phyloP scores from a whole-genome alignment of 2,888 invertebrate genomes.

The Enoplolaimus lenunculus region DNA sequence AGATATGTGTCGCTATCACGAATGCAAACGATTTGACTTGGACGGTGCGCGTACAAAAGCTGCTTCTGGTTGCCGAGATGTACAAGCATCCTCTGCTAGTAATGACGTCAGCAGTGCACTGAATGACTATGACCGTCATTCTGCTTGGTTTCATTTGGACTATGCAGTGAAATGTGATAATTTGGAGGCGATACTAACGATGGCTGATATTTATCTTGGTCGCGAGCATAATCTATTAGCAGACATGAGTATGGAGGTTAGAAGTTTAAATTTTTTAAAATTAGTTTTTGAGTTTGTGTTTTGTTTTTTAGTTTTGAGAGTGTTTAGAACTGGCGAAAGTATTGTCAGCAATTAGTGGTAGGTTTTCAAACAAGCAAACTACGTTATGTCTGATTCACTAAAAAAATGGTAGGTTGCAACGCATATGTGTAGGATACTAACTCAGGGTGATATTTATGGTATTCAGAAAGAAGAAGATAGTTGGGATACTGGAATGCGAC shows the following conservation, averaged over 20 bases:
- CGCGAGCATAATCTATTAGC: constrained; percentile 46
- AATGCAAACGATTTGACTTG: constrained; percentile 45
- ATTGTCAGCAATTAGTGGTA: no score
- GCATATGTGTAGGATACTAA: no score
- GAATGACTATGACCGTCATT: constrained; percentile 45
- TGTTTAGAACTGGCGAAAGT: no score
- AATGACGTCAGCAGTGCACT: constrained; percentile 28
- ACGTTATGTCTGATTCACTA: no score
- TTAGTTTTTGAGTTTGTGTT: no score
- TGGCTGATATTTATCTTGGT: constrained; percentile 46
- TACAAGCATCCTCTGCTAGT: constrained; percentile 21
- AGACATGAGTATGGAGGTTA: constrained; percentile 41
- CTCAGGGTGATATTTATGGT: no score
- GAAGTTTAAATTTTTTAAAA: neutral
- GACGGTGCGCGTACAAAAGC: constrained; percentile 20
- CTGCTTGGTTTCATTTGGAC: constrained; percentile 48
- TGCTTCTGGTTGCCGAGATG: neutral
- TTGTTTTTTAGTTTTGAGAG: neutral
- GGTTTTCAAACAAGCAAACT: no score
- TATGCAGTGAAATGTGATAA: constrained; percentile 48
- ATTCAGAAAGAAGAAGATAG: constrained; percentile 31
- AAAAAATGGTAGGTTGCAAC: no score
- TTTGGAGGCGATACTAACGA: constrained; percentile 46
- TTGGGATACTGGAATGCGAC: constrained; percentile 39
- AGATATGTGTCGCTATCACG: constrained; percentile 49